A percentile compares a stretch with the other conserved stretches of the same genome.
Evolutionary conservation across 1,140 invertebrate species (phyloP).

Genomic region (Aleiodes sp.): DNA sequence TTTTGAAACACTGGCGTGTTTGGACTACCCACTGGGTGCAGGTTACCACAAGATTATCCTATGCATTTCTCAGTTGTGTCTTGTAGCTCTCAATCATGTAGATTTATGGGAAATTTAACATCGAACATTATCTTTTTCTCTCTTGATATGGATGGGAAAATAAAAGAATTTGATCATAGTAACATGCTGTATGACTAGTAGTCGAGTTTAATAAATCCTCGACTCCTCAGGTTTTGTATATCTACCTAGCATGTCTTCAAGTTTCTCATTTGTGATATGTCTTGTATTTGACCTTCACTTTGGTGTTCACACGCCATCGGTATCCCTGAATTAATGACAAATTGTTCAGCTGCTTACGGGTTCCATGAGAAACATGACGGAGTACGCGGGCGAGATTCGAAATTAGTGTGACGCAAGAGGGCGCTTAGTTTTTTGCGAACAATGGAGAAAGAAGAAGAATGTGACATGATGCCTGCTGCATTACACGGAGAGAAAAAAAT

Average conservation of each 20-base stretch:
- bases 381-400: too few species aligned
- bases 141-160: too few species aligned
- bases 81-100: conserved; percentile 10
- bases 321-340: conserved; percentile 6
- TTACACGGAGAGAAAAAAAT: too few species aligned
- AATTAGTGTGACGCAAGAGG: too few species aligned
- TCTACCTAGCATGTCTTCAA: not conserved
- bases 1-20: not conserved
- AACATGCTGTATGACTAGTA: conserved; percentile 14
- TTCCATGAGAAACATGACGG: too few species aligned
- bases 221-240: not conserved
- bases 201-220: conserved; percentile 1
- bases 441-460: too few species aligned
- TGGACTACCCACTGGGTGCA: conserved; percentile 8
- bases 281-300: not conserved
- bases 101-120: conserved; percentile 16
- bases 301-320: conserved; percentile 16
- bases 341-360: conserved; percentile 10
- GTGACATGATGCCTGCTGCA: too few species aligned
- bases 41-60: not conserved
- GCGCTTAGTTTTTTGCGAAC: too few species aligned
- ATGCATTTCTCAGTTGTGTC: conserved; percentile 7
- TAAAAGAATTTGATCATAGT: not conserved
- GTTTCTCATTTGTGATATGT: not conserved
- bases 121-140: conserved; percentile 7